Base-by-base conservation (phyloP, 2,797 vertebrate species). In the Leptoclinus maculatus region DNA sequence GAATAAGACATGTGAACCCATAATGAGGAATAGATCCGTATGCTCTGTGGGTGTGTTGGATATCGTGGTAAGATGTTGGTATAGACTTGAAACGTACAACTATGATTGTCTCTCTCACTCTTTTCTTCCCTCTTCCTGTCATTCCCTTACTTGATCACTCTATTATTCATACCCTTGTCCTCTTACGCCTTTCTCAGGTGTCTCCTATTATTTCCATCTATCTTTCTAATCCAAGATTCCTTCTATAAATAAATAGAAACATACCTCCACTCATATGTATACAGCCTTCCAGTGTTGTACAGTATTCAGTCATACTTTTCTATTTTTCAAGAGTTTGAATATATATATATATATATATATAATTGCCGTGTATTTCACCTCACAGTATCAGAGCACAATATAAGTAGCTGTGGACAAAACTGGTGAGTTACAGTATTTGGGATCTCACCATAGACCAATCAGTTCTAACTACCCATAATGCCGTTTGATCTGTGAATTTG, bases 31-130 rank as follows among this genome's bases (percentile, higher is more conserved):
- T 39, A 71, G 13, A 62, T 66, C 63, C 67, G 75, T 85, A 12
- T 74, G 66, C 53, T 68, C 27, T 6, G 27, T 66, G 72, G 54
- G 66, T 76, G 59, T 80, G 43, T 62, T 75, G 63, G 64, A 64
- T 85, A 78, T 78, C 51, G 47, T 51, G 47, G 32, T 71, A 36
- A 16, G 58, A 70, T 86, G 43, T 66, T 76, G 3, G 13, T 73
- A 73, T 71, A 68, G 39, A 83, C 39, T n/a, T 58, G 86, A 86
- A 89, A 90, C 43, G n/a, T 16, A 64, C 82, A 64, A 59, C 86
- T 65, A 10, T 36, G 11, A 45, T 36, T 66, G 32, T 36, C 57
- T 62, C 59, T 23, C 12, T 38, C 25, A 54, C 58, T 64, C 11
- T 49, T 69, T 54, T 67, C n/a, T 13, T 54, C 59, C 23, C 36